Evolutionary conservation across 2,113 vertebrate genomes (phyloP), one percentile per base, ranked within the genome.

Genomic region (Callopanchax toddi): DNA sequence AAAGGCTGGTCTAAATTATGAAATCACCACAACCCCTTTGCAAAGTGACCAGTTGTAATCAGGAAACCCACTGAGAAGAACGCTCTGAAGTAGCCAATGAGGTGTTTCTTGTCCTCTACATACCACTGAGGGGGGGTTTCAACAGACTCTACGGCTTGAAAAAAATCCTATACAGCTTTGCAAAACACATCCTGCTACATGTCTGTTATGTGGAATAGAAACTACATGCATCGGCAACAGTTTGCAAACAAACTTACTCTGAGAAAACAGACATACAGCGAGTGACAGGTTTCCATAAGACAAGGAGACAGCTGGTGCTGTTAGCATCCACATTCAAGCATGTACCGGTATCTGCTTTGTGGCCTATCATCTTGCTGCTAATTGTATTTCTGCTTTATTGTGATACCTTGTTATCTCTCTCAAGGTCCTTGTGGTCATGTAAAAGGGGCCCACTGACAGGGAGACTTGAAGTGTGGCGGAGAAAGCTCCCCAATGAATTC

Each of bases 321-420:
- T 65, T 74, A 80, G 58, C 72, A 61, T 72, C 55, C 60, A 61
- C 53, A 83, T 25, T 67, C 67, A 37, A 60, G 16, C 51, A 71
- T 74, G 40, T 69, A 60, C 74, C 79, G 74, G 58, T 76, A 78
- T 81, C 70, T 61, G 56, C 34, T 54, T 71, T 39, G 49, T 50
- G 16, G 25, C 56, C 82, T 71, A 67, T 81, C 74, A 79, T 67
- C 57, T 22, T 60, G 53, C 42, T 56, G 74, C 71, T 87, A 86
- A 89, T 87, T 90, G 87, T 18, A 37, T 71, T 76, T 78, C 58
- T 78, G 66, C 78, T 81, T 87, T 84, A 87, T 89, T 79, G 73
- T 60, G 52, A 76, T 81, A 67, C 61, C 72, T 83, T 73, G 81
- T 86, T 86, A 89, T 89, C 83, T 87, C 62, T 42, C 21, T 50